Evolutionary conservation across 1,140 invertebrate species (phyloP), one percentile per base, ranked within the genome.

Genomic region (Cataglyphis hispanica): DNA sequence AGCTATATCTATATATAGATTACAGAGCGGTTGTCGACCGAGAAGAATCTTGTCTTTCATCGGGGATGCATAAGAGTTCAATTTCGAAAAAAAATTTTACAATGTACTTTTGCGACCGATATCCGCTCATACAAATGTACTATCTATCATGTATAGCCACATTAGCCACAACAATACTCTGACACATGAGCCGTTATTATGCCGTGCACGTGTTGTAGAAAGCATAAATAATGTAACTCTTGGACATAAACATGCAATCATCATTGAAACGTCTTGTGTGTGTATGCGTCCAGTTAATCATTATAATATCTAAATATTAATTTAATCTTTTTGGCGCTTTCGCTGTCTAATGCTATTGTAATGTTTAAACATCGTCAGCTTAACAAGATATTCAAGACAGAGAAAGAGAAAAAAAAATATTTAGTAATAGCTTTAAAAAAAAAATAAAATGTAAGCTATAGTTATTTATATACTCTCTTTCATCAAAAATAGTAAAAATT

Each of bases 1-100:
- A 87, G 77, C 89, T 88, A 87, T 22, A 78, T 85, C 86, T 91
- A 91, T 91, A 91, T 90, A 90, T 91, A 91, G 89, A 91, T 88
- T 86, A 86, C 78, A 56, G 86, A 72, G 63, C 86, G 89, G 89
- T 86, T 88, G 80, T 90, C 89, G 89, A 88, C 84, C 86, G 75
- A 50, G 34, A 84, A 75, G 86, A 88, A 86, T 88, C 88, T 63
- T 64, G 86, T 64, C 89, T 91, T 90, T 90, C 83, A 91, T 91
- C 83, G 76, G 10, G 50, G 25, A 70, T 46, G 86, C 75, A 67
- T 90, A 67, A 87, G 40, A 72, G 25, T 83, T 64, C 16, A 75
- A 84, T 78, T 46, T 84, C 13, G 58, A 58, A 67, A 83, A 89
- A 87, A 87, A 66, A 37, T 72, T 83, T 87, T 56, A 61, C 64